phyloP scores from a whole-genome alignment of 2,797 vertebrate genomes.

The Coreius guichenoti region DNA sequence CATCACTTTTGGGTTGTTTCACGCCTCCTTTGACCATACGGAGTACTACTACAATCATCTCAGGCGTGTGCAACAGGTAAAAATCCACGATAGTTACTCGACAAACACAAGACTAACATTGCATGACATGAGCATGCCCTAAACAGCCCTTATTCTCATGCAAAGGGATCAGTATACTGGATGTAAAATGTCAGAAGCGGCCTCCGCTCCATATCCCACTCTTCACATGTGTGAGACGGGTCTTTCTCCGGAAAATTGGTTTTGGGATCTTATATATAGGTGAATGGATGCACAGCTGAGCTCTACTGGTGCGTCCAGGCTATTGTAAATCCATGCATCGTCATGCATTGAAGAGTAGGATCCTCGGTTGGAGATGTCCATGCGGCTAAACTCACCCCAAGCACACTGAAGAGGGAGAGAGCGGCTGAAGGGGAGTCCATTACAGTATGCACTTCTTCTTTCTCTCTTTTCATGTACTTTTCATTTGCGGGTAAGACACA shows the following conservation, averaged over 20 bases:
- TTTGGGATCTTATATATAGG: conserved; percentile 16
- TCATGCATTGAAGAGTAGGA: conserved; percentile 80
- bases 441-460: background rate
- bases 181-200: conserved; percentile 23
- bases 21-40: conserved; percentile 56
- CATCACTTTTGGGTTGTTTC: conserved; percentile 44
- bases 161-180: conserved; percentile 62
- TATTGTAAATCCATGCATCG: conserved; percentile 80
- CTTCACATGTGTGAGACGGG: background rate
- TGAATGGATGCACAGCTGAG: conserved; percentile 47
- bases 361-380: conserved; percentile 59
- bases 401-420: conserved; percentile 17
- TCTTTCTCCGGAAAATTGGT: conserved; percentile 1
- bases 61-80: conserved; percentile 53
- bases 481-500: background rate
- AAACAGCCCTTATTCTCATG: conserved; percentile 78
- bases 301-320: conserved; percentile 74
- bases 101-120: conserved; percentile 54
- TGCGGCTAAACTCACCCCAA: conserved; percentile 48
- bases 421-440: background rate
- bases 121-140: conserved; percentile 65
- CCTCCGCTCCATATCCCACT: conserved; percentile 31
- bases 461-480: background rate
- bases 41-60: conserved; percentile 62
- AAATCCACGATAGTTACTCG: conserved; percentile 61